A percentile compares a stretch with the other conserved stretches of the same genome.
These are phyloP conservation scores for Opisthocomus hoazin DNA, from an alignment of 2,113 vertebrate species.

Conservation along the genomic window DNA sequence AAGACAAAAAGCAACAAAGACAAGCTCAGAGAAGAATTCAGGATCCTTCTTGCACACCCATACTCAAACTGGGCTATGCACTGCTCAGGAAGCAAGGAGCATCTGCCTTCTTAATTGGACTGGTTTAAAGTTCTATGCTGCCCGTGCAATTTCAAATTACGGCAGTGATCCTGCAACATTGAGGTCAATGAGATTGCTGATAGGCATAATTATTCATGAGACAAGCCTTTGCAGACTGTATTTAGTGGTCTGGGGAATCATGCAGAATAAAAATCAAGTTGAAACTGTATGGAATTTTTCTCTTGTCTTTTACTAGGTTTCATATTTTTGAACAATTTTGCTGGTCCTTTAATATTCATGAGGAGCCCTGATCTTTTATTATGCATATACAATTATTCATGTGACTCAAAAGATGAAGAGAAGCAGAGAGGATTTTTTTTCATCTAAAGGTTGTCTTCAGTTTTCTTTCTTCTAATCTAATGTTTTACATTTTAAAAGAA, in stretches of 20 bases:
- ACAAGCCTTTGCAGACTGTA: neutral
- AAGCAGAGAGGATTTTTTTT: neutral
- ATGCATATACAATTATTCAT: neutral
- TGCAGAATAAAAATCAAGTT: neutral
- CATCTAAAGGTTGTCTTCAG: neutral
- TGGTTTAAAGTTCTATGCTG: slow-evolving; percentile 14
- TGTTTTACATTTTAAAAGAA: neutral
- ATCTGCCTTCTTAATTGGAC: neutral
- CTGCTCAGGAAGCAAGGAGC: neutral
- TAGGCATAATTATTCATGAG: neutral
- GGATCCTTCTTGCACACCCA: neutral
- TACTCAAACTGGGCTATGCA: neutral
- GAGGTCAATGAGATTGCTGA: neutral
- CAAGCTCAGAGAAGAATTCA: neutral
- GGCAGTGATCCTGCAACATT: neutral
- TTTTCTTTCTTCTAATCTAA: neutral
- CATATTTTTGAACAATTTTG: neutral
- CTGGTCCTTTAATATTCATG: neutral
- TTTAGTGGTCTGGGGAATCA: neutral
- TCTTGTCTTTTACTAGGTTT: neutral
- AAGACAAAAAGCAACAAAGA: neutral
- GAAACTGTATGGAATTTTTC: neutral
- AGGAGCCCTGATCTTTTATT: neutral
- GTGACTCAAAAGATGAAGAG: neutral
- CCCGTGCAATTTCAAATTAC: neutral